Percentiles rank a stretch among this genome's conserved stretches.
These are phyloP conservation scores for Zaprionus camerounensis DNA, from an alignment of 1,140 invertebrate genomes.

Conservation along the genomic window DNA sequence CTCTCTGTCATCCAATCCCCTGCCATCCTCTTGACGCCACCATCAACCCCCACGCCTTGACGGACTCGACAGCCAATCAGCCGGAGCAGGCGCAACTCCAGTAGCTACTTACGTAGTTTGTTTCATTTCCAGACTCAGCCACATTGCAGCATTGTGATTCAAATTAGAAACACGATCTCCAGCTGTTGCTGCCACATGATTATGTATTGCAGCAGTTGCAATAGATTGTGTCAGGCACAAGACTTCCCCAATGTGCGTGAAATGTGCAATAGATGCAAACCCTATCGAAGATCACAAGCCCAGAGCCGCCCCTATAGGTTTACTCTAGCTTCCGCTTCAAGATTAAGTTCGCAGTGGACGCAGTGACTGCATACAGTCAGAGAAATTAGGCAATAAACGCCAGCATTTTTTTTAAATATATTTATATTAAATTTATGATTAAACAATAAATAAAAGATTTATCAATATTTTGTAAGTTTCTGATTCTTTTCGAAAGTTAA, in stretches of 20 bases:
- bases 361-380: not conserved
- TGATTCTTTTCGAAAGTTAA: not conserved
- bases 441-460: not conserved
- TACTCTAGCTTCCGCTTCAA: slow-evolving; percentile 27
- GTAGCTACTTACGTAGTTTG: slow-evolving; percentile 42
- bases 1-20: not conserved
- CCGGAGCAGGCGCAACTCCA: slow-evolving; percentile 11
- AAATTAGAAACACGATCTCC: slow-evolving; percentile 52
- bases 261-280: slow-evolving; percentile 6
- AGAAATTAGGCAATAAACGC: not conserved
- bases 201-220: slow-evolving; percentile 26
- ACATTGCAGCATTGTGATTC: slow-evolving; percentile 40
- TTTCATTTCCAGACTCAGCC: slow-evolving; percentile 28
- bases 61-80: slow-evolving; percentile 31
- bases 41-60: slow-evolving; percentile 3
- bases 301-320: slow-evolving; percentile 24
- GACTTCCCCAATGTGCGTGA: slow-evolving; percentile 31
- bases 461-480: not conserved
- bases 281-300: slow-evolving; percentile 15
- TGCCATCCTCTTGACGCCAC: slow-evolving; percentile 7
- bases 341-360: not conserved
- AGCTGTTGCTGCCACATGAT: slow-evolving; percentile 23
- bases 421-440: not conserved
- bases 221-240: not conserved
- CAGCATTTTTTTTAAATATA: not conserved